These are phyloP conservation scores for Manduca sexta DNA, from an alignment of 1,140 invertebrate genomes.

Conservation along the genomic window DNA sequence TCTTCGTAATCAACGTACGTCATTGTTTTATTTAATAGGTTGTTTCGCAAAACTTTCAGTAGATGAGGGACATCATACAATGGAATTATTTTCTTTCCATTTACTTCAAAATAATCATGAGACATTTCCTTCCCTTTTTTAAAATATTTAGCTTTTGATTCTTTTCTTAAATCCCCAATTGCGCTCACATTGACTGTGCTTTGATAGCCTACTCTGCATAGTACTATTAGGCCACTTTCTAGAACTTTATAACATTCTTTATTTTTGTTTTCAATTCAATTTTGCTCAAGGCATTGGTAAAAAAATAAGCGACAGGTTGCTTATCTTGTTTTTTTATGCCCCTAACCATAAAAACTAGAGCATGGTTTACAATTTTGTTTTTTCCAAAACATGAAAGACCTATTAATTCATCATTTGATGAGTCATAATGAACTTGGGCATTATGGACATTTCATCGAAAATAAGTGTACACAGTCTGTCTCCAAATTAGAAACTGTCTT, in stretches of 20 bases:
- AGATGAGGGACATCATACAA: conserved; percentile 2
- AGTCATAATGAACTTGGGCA: conserved; percentile 11
- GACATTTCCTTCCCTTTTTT: conserved; percentile 9
- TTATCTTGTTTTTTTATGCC: conserved; percentile 17
- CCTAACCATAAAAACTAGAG: conserved; percentile 22
- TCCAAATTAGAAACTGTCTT: conserved; percentile 5
- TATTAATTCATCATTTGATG: conserved; percentile 11
- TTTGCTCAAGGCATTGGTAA: conserved; percentile 16
- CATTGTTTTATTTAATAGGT: no score
- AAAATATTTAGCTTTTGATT: conserved; percentile 10
- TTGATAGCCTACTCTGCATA: conserved; percentile 25
- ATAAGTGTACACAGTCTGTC: conserved; percentile 16
- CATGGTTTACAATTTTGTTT: conserved; percentile 8
- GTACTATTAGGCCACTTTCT: conserved; percentile 9
- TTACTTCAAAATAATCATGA: conserved; percentile 13
- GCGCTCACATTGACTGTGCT: conserved; percentile 23
- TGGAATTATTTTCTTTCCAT: conserved; percentile 16
- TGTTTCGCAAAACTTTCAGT: no score
- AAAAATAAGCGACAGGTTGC: conserved; percentile 22
- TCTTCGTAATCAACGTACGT: no score
- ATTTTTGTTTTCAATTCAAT: conserved; percentile 16
- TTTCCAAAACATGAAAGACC: conserved; percentile 6
- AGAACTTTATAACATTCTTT: conserved; percentile 11
- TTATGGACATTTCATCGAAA: conserved; percentile 23
- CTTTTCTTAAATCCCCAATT: no score